A percentile compares a stretch with the other conserved stretches of the same genome.
phyloP scores from a whole-genome alignment of 2,113 vertebrate species.

The Hipposideros armiger region DNA sequence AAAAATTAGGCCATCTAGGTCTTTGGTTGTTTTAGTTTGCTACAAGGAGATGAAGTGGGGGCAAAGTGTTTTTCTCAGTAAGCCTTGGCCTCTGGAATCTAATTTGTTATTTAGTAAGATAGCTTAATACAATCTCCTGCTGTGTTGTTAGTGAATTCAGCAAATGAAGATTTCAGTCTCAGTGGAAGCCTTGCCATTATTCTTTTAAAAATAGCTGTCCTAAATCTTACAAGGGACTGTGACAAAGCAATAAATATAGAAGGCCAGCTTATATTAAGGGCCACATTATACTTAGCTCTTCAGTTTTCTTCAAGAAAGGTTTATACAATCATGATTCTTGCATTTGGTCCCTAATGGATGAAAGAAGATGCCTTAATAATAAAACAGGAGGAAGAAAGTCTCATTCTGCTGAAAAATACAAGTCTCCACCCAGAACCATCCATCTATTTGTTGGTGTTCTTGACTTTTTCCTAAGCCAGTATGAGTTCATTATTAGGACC shows the following conservation, averaged over 20 bases:
- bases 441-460: not conserved
- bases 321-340: not conserved
- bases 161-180: conserved; percentile 38
- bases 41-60: conserved; percentile 8
- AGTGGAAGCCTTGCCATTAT: not conserved
- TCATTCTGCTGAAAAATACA: not conserved
- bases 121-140: conserved; percentile 4
- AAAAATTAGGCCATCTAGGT: conserved; percentile 17
- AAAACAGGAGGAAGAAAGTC: not conserved
- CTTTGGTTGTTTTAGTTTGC: conserved; percentile 35
- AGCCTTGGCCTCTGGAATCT: not conserved
- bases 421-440: not conserved
- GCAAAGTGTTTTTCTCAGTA: conserved; percentile 27
- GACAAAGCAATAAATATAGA: not conserved
- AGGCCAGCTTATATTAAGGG: not conserved
- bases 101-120: conserved; percentile 12
- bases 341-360: not conserved
- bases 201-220: not conserved
- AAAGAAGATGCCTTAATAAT: not conserved
- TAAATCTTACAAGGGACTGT: not conserved
- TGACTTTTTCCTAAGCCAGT: not conserved
- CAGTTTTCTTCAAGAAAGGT: conserved; percentile 3
- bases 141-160: not conserved
- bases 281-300: not conserved
- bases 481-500: not conserved